Percentiles rank a stretch among this genome's conserved stretches.
These are phyloP conservation scores for Bryconaethiops microstoma DNA, from an alignment of 2,797 vertebrate genomes.

Conservation along the genomic window DNA sequence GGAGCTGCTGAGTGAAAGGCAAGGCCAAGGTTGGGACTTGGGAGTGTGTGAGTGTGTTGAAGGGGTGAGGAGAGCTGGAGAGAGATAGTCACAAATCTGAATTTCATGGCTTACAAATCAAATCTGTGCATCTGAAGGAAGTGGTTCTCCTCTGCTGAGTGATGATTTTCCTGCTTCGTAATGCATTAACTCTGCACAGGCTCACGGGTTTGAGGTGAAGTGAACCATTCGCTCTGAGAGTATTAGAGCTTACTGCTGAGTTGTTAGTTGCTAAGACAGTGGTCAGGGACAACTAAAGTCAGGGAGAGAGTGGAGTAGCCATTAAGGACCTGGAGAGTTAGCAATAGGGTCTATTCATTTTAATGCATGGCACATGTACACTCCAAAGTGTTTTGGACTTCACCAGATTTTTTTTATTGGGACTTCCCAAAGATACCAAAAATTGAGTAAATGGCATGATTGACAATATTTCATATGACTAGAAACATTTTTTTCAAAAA, in stretches of 20 bases:
- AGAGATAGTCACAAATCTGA: constrained; percentile 44
- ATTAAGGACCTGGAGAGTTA: neutral
- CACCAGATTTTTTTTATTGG: neutral
- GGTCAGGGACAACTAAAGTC: constrained; percentile 1
- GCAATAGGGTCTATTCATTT: neutral
- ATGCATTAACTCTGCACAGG: constrained; percentile 40
- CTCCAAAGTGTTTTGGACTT: neutral
- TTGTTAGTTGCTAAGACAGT: constrained; percentile 27
- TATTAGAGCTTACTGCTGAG: constrained; percentile 27
- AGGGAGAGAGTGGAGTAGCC: neutral
- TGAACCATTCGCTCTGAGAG: constrained; percentile 33
- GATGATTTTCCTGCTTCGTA: constrained; percentile 34
- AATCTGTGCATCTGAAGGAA: constrained; percentile 38
- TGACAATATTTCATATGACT: neutral
- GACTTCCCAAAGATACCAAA: neutral
- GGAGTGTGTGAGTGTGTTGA: constrained; percentile 33
- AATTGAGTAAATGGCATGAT: neutral
- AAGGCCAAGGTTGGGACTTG: constrained; percentile 41
- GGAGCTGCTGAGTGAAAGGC: constrained; percentile 44
- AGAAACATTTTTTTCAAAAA: too few species aligned
- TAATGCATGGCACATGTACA: neutral
- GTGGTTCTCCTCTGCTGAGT: constrained; percentile 35
- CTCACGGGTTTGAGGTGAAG: constrained; percentile 39
- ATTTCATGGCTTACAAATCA: constrained; percentile 48
- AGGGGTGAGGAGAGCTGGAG: constrained; percentile 1